These are phyloP conservation scores for Pseudomugil tenellus DNA, from an alignment of 2,797 vertebrate genomes.

Conservation along the genomic window DNA sequence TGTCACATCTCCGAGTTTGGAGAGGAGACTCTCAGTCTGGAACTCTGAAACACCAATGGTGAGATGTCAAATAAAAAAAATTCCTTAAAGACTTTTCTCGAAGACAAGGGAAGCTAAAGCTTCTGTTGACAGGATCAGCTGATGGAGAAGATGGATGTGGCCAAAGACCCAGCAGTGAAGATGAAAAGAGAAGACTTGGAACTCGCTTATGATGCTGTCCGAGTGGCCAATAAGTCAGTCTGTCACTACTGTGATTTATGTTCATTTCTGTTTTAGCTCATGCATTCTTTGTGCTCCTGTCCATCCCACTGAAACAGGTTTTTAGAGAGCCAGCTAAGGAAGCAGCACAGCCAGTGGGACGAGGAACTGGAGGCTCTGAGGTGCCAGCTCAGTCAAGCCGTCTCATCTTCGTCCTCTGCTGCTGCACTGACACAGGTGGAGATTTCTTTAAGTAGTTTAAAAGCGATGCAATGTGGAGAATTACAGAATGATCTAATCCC, in stretches of 20 bases:
- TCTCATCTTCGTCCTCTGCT: constrained; percentile 37
- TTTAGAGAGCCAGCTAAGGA: constrained; percentile 80
- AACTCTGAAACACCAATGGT: constrained; percentile 71
- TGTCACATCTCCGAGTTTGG: constrained; percentile 65
- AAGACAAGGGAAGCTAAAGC: background rate
- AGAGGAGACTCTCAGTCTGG: constrained; percentile 60
- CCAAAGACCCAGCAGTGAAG: constrained; percentile 73
- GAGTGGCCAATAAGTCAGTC: constrained; percentile 86
- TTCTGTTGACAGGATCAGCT: constrained; percentile 62
- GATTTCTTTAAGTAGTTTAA: background rate
- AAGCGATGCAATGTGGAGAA: background rate
- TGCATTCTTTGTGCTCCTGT: background rate
- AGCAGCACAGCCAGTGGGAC: constrained; percentile 69
- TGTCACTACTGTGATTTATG: background rate
- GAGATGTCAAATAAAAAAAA: constrained; percentile 11
- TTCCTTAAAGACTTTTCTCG: background rate
- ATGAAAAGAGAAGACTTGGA: constrained; percentile 80
- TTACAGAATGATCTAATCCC: background rate
- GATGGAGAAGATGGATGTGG: constrained; percentile 78
- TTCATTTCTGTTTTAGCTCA: background rate
- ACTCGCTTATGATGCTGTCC: constrained; percentile 79
- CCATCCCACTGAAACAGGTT: constrained; percentile 63
- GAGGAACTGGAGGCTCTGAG: constrained; percentile 69
- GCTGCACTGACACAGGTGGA: constrained; percentile 54
- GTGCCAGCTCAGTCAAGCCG: constrained; percentile 53